These are phyloP conservation scores for Ataeniobius toweri DNA, from an alignment of 2,797 vertebrate genomes.

Conservation along the genomic window DNA sequence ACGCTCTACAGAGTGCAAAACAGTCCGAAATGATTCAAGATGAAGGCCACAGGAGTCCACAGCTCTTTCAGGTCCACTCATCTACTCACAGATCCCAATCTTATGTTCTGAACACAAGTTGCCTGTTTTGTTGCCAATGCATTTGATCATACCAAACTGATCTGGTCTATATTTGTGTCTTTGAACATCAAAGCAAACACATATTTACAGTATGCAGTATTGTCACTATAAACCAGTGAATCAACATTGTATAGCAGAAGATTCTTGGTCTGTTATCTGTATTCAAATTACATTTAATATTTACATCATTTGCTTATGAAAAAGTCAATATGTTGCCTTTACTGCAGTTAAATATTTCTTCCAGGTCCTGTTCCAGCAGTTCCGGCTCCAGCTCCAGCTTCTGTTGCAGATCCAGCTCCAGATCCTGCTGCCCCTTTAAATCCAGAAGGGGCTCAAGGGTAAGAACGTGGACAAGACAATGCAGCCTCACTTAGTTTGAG, in stretches of 20 bases:
- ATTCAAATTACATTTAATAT: not conserved
- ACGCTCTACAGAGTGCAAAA: too few relatives aligned
- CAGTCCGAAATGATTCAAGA: too few relatives aligned
- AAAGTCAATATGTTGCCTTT: not conserved
- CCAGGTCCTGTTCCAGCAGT: not conserved
- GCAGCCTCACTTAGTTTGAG: not conserved
- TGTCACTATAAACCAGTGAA: not conserved
- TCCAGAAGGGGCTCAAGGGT: constrained; percentile 64
- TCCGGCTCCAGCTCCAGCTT: not conserved
- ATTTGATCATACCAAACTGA: too few relatives aligned
- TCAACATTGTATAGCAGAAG: not conserved
- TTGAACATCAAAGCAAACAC: not conserved
- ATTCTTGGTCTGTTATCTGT: not conserved
- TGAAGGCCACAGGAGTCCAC: too few relatives aligned
- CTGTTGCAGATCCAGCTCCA: not conserved
- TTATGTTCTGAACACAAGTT: not conserved
- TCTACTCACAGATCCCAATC: too few relatives aligned
- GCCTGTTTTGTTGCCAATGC: too few relatives aligned
- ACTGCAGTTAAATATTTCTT: not conserved
- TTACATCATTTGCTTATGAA: not conserved
- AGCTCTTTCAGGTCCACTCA: too few relatives aligned
- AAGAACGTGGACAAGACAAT: constrained; percentile 21
- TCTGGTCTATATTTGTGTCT: not conserved
- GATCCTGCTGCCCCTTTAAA: constrained; percentile 18
- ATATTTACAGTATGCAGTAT: not conserved